Conservation (phyloP, 1,140 invertebrate genomes). For the Panonychus citri region DNA sequence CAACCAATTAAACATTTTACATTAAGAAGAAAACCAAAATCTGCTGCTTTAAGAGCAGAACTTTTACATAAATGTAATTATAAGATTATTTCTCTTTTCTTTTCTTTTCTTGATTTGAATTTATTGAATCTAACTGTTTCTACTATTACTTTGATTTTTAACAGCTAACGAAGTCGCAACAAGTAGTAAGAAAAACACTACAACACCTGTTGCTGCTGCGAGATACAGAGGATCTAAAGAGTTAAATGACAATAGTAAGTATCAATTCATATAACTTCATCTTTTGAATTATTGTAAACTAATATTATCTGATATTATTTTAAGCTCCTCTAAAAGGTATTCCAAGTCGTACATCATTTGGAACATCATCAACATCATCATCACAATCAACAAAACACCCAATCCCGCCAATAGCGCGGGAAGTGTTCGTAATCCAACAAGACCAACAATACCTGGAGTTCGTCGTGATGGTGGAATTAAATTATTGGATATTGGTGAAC, state of each 20-base stretch:
- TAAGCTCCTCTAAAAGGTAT: conserved; percentile 69
- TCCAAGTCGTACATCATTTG: conserved; percentile 46
- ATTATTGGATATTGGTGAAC: conserved; percentile 72
- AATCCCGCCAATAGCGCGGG: neutral
- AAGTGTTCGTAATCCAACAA: neutral
- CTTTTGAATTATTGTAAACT: neutral
- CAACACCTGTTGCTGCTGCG: conserved; percentile 58
- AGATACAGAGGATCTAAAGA: conserved; percentile 80
- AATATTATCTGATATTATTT: conserved; percentile 10
- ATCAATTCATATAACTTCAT: neutral
- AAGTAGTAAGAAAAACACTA: conserved; percentile 64
- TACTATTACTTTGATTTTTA: conserved; percentile 8
- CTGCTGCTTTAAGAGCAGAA: conserved; percentile 63
- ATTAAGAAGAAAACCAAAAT: conserved; percentile 82
- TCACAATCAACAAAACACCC: neutral
- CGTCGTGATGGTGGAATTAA: conserved; percentile 52
- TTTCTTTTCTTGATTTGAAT: neutral
- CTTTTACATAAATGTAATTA: conserved; percentile 53
- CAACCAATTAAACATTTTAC: conserved; percentile 61
- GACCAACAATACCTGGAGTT: conserved; percentile 6
- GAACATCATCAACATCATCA: conserved; percentile 13
- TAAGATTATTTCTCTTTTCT: too few relatives aligned
- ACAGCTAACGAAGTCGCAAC: conserved; percentile 51
- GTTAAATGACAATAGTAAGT: conserved; percentile 9
- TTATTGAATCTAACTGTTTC: neutral